A percentile compares a stretch with the other conserved stretches of the same genome.
Evolutionary conservation across 1,140 invertebrate species (phyloP).

Genomic region (Lutraria rhynchaena): DNA sequence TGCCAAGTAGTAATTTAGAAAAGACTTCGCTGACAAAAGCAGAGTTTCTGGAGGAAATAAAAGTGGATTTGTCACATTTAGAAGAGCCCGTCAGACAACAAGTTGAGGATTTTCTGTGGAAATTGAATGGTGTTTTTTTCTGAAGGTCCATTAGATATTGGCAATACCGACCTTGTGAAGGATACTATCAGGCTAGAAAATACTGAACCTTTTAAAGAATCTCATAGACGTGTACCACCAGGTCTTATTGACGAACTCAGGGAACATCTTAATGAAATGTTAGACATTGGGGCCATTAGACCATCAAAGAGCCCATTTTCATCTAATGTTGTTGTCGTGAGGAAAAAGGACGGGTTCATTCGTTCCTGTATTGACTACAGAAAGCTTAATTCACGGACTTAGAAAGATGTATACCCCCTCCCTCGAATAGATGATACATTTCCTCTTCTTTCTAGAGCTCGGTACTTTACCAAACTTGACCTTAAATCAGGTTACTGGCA

Average conservation of each 20-base stretch:
- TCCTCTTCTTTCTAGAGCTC: constrained; percentile 73
- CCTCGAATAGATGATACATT: constrained; percentile 83
- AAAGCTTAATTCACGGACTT: constrained; percentile 80
- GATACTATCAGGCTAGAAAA: constrained; percentile 30
- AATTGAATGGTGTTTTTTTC: constrained; percentile 33
- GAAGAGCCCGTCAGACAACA: background rate
- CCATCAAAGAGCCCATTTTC: constrained; percentile 35
- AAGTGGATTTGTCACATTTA: background rate
- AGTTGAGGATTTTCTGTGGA: background rate
- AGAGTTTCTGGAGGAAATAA: background rate
- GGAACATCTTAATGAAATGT: constrained; percentile 35
- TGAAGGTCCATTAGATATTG: constrained; percentile 21
- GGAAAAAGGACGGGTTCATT: constrained; percentile 29
- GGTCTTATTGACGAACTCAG: constrained; percentile 70
- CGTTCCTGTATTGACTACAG: constrained; percentile 27
- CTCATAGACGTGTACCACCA: constrained; percentile 76
- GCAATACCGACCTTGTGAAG: constrained; percentile 44
- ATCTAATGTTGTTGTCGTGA: constrained; percentile 23
- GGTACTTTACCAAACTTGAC: constrained; percentile 82
- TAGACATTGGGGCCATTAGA: constrained; percentile 20
- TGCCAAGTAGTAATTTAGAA: too few relatives aligned
- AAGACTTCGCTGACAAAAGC: background rate
- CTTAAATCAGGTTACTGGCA: constrained; percentile 76
- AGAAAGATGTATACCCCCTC: constrained; percentile 83
- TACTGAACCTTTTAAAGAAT: constrained; percentile 43